These are phyloP conservation scores for Vireo griseus DNA, from an alignment of 2,797 vertebrate genomes.

Conservation along the genomic window DNA sequence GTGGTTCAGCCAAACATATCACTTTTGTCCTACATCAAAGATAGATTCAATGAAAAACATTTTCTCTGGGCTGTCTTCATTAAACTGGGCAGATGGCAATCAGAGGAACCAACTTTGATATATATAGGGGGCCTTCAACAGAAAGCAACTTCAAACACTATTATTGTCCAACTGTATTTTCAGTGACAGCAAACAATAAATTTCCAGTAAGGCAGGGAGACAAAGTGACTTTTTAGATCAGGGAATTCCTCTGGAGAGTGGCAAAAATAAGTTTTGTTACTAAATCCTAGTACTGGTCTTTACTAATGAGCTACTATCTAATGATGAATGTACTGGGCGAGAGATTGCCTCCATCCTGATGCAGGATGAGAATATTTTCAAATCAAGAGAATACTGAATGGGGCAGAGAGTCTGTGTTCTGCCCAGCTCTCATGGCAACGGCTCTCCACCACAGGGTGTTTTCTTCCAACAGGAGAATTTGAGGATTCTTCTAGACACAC, in stretches of 20 bases:
- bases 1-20: background rate
- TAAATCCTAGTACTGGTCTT: background rate
- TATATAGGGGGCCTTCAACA: background rate
- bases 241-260: background rate
- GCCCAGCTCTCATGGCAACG: background rate
- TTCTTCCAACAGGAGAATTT: background rate
- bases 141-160: background rate
- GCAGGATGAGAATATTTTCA: background rate
- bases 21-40: background rate
- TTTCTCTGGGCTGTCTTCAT: background rate
- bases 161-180: background rate
- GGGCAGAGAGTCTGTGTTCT: background rate
- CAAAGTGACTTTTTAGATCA: background rate
- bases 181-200: background rate
- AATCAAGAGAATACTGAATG: background rate
- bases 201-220: background rate
- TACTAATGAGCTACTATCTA: background rate
- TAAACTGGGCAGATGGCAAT: constrained; percentile 1
- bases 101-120: background rate
- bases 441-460: accelerated
- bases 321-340: background rate
- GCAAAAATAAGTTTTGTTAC: background rate
- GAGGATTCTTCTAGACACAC: background rate
- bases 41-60: background rate
- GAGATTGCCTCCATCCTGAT: background rate